Base-by-base conservation (phyloP, 2,113 vertebrate genomes). In the Spilogale gracilis region DNA sequence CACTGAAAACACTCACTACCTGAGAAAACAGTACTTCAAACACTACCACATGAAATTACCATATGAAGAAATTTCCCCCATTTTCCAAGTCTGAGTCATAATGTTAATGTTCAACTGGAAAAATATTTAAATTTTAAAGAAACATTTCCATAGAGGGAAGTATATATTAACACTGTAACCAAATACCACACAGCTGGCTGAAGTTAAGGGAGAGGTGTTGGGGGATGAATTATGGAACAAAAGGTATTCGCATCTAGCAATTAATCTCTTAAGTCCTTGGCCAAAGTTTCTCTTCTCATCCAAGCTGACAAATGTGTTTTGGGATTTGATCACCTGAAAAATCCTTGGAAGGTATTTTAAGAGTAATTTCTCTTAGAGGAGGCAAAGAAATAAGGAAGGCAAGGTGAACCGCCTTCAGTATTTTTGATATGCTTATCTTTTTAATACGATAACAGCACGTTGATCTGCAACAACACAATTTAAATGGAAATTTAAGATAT, bases 361-460 rank as follows among this genome's bases (percentile, higher is more conserved):
- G 61, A 92, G 63, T 25, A 98, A 88, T 97, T 98, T 94, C 96
- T 96, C 97, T 96, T 81, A 50, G 63, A 86, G 74, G 45, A 97
- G 23, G 52, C 45, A 94, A 92, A 87, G 74, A 20, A 74, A 74
- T 80, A 65, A 32, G 92, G 45, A 89, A 65, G 38, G 23, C 17
- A 71, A 25, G 21, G 83, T 90, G 88, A 96, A 93, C 0, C 13
- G 81, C 78, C 58, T 82, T 92, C 18, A 52, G 23, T 88, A 83
- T 76, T 85, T 50, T 85, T 79, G 89, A 95, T 71, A 97, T 52
- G 43, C 65, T 58, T 93, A 93, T 87, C 48, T 85, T 95, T 97
- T 93, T 95, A 97, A 91, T 94, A 95, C 0, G 7, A 78, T n/a
- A 96, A 91, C n/a, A 88, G 32, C 27, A 85, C 0, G 6, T 2